A percentile compares a stretch with the other conserved stretches of the same genome.
Conservation (phyloP, 2,113 vertebrate genomes). For the Dryoscopus gambensis region DNA sequence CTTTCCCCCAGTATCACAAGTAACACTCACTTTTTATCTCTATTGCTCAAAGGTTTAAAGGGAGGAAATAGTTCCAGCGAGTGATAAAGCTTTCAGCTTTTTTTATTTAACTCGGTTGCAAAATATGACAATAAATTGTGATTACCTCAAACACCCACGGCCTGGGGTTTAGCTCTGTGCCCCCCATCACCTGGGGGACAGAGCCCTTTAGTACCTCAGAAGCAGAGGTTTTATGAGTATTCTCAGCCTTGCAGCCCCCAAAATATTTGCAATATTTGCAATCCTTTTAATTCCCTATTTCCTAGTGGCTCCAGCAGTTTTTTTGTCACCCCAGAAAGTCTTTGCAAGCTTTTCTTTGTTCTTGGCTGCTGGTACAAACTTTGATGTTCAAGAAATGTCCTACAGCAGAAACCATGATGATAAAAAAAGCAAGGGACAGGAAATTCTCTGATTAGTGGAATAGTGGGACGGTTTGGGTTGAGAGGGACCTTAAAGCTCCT, state of each 20-base stretch:
- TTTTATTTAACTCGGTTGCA: background rate
- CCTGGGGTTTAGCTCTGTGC: background rate
- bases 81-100: conserved; percentile 44
- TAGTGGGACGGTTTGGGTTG: background rate
- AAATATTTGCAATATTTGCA: background rate
- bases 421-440: background rate
- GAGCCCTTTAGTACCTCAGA: background rate
- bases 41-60: conserved; percentile 61
- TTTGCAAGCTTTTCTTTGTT: background rate
- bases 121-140: background rate
- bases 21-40: conserved; percentile 75
- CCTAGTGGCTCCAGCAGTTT: background rate
- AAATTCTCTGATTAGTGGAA: background rate
- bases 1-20: conserved; percentile 21
- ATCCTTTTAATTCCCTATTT: background rate
- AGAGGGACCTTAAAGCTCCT: background rate
- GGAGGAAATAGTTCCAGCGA: conserved; percentile 73
- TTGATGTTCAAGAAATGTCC: background rate
- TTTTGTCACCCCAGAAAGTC: background rate
- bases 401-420: background rate
- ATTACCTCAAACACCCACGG: conserved; percentile 18
- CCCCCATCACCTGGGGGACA: background rate
- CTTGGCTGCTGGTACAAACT: background rate
- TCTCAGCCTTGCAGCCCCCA: background rate
- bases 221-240: background rate